Conservation (phyloP, 2,888 invertebrate species). For the Papilio demoleus region DNA sequence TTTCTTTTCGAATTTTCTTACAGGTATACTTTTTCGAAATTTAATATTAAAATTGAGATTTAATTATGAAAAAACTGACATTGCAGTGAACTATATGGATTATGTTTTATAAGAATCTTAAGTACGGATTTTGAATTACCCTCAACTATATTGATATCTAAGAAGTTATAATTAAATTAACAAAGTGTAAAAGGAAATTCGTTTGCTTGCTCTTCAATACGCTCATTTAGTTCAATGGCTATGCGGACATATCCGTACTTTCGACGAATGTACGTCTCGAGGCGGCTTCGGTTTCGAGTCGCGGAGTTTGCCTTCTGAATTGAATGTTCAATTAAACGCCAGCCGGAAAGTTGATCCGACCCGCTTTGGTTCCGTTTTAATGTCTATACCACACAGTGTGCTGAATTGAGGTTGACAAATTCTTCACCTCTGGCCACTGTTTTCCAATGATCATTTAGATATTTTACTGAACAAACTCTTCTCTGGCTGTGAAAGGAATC, state of each 20-base stretch:
- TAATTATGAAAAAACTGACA: too few species aligned
- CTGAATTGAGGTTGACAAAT: too few species aligned
- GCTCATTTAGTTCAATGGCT: constrained; percentile 30
- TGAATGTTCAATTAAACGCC: constrained; percentile 63
- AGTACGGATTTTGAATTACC: background rate
- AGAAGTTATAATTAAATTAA: background rate
- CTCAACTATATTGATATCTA: background rate
- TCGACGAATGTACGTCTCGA: constrained; percentile 19
- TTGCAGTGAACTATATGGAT: too few species aligned
- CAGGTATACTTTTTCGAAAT: background rate
- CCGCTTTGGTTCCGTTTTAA: constrained; percentile 32
- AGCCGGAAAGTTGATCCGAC: constrained; percentile 43
- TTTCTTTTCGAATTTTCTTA: background rate
- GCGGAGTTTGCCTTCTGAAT: constrained; percentile 59
- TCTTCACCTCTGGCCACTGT: too few species aligned
- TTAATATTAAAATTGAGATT: background rate
- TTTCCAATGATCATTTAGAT: too few species aligned
- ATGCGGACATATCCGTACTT: constrained; percentile 37
- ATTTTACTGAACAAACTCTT: too few species aligned
- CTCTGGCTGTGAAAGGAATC: too few species aligned
- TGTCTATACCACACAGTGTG: background rate
- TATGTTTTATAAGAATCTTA: too few species aligned
- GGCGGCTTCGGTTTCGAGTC: constrained; percentile 30
- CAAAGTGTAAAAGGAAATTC: background rate
- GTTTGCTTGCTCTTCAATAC: background rate